Evolutionary conservation across 2,797 vertebrate genomes (phyloP), one percentile per base, ranked within the genome.

Genomic region (Merluccius polli): DNA sequence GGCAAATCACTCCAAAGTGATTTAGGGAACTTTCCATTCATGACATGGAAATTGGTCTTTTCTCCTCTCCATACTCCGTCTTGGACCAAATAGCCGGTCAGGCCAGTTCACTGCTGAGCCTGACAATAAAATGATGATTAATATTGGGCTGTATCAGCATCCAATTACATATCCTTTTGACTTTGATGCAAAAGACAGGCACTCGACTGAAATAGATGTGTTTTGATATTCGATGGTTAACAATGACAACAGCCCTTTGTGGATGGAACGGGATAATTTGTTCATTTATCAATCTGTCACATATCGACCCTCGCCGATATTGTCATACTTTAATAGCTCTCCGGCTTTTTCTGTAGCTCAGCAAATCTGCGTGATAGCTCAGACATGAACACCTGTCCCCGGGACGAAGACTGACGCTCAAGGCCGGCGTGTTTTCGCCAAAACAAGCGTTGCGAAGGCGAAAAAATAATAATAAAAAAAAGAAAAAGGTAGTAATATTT

Each of bases 1-100:
- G 94, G 94, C 92, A 93, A 94, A 96, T 96, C 94, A 94, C 94
- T 95, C 93, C 93, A 93, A 92, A 91, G 91, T 95, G 92, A 93
- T 95, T 95, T 94, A 94, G 93, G 97, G 94, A 94, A 93, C 95
- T 96, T 97, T 95, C 94, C 94, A 95, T 98, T 98, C 95, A 93
- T 81, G 72, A 91, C 82, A 85, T 89, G 93, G 93, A 97, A 98
- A 98, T 95, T 95, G 94, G 93, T 95, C 94, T 94, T 95, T 96
- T 96, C 87, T 95, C 92, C 93, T 94, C 92, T 85, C 91, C 87
- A 87, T 93, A 92, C 87, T 95, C 93, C 88, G 91, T 94, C 93
- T 95, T 94, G 76, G 86, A 79, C 84, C 85, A 87, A 92, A 87
- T 81, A 82, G 84, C 79, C 82, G 78, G 84, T 78, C 71, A 83